A percentile compares a stretch with the other conserved stretches of the same genome.
phyloP scores from a whole-genome alignment of 1,140 invertebrate genomes.

The Trachymyrmex septentrionalis region DNA sequence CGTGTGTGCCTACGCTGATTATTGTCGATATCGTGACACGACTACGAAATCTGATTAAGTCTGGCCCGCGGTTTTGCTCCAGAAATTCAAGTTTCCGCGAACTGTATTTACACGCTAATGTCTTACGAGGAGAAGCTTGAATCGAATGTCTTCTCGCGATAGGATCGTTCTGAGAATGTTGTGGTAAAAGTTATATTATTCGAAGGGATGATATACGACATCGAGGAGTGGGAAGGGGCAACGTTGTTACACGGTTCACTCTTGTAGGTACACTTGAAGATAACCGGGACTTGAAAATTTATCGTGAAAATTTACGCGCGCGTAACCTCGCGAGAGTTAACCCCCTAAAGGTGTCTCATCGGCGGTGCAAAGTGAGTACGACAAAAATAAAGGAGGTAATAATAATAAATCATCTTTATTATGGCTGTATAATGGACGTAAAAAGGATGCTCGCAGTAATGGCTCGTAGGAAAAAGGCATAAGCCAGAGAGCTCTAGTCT shows the following conservation, averaged over 20 bases:
- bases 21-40: not conserved
- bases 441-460: conserved; percentile 70
- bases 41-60: not conserved
- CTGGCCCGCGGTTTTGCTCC: no score
- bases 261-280: conserved; percentile 13
- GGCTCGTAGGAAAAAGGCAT: conserved; percentile 54
- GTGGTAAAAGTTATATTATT: conserved; percentile 52
- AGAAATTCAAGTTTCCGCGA: not conserved
- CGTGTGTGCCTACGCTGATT: conserved; percentile 17
- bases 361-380: conserved; percentile 35
- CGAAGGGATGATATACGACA: conserved; percentile 19
- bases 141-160: conserved; percentile 18
- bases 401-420: conserved; percentile 68
- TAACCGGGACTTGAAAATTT: conserved; percentile 50
- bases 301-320: conserved; percentile 45
- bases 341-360: conserved; percentile 32
- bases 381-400: conserved; percentile 64
- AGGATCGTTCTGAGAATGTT: conserved; percentile 15
- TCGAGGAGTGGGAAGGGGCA: no score
- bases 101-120: not conserved
- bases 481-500: conserved; percentile 51
- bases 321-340: conserved; percentile 12
- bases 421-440: conserved; percentile 55
- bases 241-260: not conserved
- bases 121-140: not conserved